Base-by-base conservation (phyloP, 2,888 invertebrate species). In the Drosophila aldrichi region DNA sequence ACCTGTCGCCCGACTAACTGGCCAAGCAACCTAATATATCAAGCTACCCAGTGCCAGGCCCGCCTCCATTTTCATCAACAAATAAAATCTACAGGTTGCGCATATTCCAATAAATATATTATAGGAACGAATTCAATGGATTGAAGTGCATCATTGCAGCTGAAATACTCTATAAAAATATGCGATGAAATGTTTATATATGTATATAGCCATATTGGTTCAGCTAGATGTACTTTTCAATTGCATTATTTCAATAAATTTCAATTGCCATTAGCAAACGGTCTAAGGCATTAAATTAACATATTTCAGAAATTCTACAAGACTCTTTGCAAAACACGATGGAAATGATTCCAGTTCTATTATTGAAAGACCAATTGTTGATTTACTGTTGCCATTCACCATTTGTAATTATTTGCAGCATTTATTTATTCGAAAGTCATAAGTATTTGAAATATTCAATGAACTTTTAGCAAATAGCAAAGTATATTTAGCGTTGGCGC, bases 1-100 rank as follows among this genome's bases (percentile, higher is more conserved):
- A 84, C 75, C 80, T 88, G 85, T 77, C 55, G 72, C 16, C 63
- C 44, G 46, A 64, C 63, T 71, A 49, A 56, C 49, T 51, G 65
- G 40, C 65, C 65, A 77, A 62, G 20, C 38, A 43, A 36, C 22
- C 62, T 58, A 61, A 62, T 32, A 58, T 40, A 59, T 66, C 59
- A 52, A 20, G 3, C 41, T 32, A 20, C 25, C 25, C 40, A 44
- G 40, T 43, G 6, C 43, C 41, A 54, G 20, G 5, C 25, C 25
- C 20, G 20, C 59, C 54, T 14, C 29, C 20, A 40, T 49, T 62
- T 29, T 22, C 52, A 25, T n/a, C 12, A 10, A 43, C 12, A 38
- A 40, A 36, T 48, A 32, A 36, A 32, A 59, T 76, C 43, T 56
- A 54, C 75, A 74, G 60, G 40, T 59, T 69, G 64, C 22, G 29